phyloP scores from a whole-genome alignment of 1,140 invertebrate genomes.

The Delia radicum region DNA sequence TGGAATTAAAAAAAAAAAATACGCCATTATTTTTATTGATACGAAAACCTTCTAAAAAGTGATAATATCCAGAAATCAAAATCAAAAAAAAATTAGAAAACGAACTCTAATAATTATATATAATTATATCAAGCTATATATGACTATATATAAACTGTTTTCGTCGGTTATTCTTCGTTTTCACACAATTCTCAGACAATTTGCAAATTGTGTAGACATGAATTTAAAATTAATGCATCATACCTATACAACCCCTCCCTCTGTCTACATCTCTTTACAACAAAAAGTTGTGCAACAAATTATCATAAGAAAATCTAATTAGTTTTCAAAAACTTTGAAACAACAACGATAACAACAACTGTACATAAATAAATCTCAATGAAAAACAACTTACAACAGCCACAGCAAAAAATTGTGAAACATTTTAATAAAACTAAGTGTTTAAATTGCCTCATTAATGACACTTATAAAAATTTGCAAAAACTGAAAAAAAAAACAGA shows the following conservation, averaged over 20 bases:
- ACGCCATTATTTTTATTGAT: too few relatives aligned
- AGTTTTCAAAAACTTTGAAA: neutral
- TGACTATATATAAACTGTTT: too few relatives aligned
- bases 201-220: neutral
- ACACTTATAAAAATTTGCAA: neutral
- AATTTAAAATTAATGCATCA: too few relatives aligned
- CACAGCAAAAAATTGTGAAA: neutral
- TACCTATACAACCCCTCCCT: neutral
- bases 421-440: neutral
- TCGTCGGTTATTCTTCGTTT: neutral
- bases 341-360: neutral
- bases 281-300: neutral
- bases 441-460: neutral
- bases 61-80: too few relatives aligned
- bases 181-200: neutral
- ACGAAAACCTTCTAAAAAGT: too few relatives aligned
- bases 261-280: too few relatives aligned
- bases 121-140: too few relatives aligned
- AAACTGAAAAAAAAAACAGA: neutral
- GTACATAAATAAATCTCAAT: neutral
- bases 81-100: too few relatives aligned
- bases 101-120: too few relatives aligned
- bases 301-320: neutral
- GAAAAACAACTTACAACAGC: neutral
- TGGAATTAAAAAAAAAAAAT: too few relatives aligned